Percentiles rank a stretch among this genome's conserved stretches.
These are phyloP conservation scores for Heliconius hortense DNA, from an alignment of 2,888 invertebrate species.

Conservation along the genomic window DNA sequence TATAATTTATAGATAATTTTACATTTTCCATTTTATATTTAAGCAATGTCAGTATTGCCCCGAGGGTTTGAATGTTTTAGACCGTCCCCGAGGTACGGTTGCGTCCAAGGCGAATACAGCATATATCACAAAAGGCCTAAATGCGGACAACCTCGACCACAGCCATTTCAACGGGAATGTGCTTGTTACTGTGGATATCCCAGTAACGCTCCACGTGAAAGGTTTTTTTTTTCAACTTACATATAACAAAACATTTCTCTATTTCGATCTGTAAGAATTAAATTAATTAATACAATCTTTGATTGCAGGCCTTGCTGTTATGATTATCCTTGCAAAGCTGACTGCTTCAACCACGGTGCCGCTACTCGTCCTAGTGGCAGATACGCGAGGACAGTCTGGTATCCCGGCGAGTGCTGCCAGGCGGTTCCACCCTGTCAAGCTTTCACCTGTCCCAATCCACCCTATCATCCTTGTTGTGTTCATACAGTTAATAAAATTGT, in stretches of 20 bases:
- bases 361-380: constrained; percentile 72
- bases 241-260: not conserved
- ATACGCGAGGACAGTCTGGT: constrained; percentile 73
- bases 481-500: constrained; percentile 72
- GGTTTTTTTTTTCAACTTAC: constrained; percentile 46
- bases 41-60: constrained; percentile 64
- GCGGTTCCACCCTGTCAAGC: constrained; percentile 70
- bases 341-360: constrained; percentile 75
- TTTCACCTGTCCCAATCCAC: constrained; percentile 74
- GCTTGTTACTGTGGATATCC: constrained; percentile 57
- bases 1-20: not conserved
- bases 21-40: not conserved
- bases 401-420: constrained; percentile 72
- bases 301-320: constrained; percentile 72
- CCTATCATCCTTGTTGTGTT: constrained; percentile 72
- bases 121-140: constrained; percentile 70
- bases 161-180: constrained; percentile 65
- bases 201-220: constrained; percentile 63
- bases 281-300: not conserved
- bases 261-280: not conserved
- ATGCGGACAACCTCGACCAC: constrained; percentile 71
- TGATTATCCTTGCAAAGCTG: constrained; percentile 74
- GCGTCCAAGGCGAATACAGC: constrained; percentile 65
- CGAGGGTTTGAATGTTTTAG: constrained; percentile 63
- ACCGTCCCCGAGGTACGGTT: constrained; percentile 62